Evolutionary conservation across 2,797 vertebrate species (phyloP).

Genomic region (Nannoperca australis): DNA sequence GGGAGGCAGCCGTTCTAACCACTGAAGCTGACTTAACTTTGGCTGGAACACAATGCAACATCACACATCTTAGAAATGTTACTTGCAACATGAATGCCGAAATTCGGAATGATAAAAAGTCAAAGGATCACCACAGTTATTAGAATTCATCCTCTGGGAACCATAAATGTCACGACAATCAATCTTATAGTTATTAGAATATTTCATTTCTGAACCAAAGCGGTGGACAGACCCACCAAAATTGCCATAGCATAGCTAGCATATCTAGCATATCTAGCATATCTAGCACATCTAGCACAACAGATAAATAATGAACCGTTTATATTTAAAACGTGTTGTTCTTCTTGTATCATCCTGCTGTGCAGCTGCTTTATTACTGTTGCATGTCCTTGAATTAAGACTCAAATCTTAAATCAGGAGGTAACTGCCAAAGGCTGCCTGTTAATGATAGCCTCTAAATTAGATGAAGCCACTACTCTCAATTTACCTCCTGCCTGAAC

Average conservation of each 20-base stretch:
- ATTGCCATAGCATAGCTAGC: no score
- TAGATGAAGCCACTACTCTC: slow-evolving; percentile 76
- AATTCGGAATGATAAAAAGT: neutral
- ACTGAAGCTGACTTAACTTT: no score
- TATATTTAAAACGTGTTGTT: slow-evolving; percentile 43
- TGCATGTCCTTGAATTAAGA: slow-evolving; percentile 44
- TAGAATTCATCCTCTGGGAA: neutral
- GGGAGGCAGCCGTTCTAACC: no score
- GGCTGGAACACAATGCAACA: no score
- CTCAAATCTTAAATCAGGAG: slow-evolving; percentile 67
- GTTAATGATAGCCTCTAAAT: slow-evolving; percentile 81
- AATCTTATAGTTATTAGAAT: neutral
- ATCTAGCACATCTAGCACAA: neutral
- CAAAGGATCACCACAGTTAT: neutral
- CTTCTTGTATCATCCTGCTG: slow-evolving; percentile 28
- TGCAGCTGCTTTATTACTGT: slow-evolving; percentile 47
- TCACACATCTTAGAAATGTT: no score
- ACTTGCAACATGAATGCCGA: no score
- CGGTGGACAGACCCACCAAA: neutral
- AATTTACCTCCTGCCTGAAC: slow-evolving; percentile 76
- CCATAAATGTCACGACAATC: neutral
- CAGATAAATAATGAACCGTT: slow-evolving; percentile 23
- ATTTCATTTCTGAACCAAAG: neutral
- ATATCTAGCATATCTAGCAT: neutral
- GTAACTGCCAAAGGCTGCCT: slow-evolving; percentile 68